Evolutionary conservation across 64 coral and sea anemone species (phyloP), one percentile per base, ranked within the genome.

Genomic region (Stylophora pistillata): DNA sequence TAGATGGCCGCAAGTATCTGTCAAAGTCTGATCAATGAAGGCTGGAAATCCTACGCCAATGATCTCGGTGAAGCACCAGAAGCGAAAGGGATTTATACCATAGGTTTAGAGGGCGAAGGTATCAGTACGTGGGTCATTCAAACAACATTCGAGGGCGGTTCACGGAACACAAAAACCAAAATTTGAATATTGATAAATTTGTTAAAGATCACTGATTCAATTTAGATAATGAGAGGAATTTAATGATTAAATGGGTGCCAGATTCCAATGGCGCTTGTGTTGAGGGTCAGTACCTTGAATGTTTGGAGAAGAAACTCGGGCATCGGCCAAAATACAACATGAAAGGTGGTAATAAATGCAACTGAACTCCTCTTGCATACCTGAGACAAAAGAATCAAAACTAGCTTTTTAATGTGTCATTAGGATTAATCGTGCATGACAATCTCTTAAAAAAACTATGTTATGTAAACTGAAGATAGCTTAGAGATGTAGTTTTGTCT

Each of bases 1-100:
- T 18, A 81, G 78, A 81, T 81, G 78, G 31, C 58, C 13, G 31
- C 78, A 9, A 37, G 20, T 65, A 41, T 81, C 64, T 81, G 78
- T 81, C 30, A 81, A 34, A 56, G 58, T 41, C 58, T 81, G 0
- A 63, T 81, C 30, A 33, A 64, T 0, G 41, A 81, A 81, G 55
- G 21, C 10, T 81, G 78, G 78, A 37, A 20, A 63, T 81, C 58
- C n/a, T 81, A 63, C 17, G 31, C 58, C 15, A 13, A 18, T 61
- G 30, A 81, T 34, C 78, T 81, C 20, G 29, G 15, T 0, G 0
- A 65, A 37, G 57, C 20, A 17, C 78, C 78, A 20, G 0, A 81
- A 34, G 14, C 30, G 18, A 29, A 62, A 64, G 78, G 78, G 4
- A 81, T 81, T 23, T 81, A 81, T 63, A 13, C 57, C 15, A 81